Conservation (phyloP, 2,797 vertebrate genomes). For the Chaenodraco wilsoni region DNA sequence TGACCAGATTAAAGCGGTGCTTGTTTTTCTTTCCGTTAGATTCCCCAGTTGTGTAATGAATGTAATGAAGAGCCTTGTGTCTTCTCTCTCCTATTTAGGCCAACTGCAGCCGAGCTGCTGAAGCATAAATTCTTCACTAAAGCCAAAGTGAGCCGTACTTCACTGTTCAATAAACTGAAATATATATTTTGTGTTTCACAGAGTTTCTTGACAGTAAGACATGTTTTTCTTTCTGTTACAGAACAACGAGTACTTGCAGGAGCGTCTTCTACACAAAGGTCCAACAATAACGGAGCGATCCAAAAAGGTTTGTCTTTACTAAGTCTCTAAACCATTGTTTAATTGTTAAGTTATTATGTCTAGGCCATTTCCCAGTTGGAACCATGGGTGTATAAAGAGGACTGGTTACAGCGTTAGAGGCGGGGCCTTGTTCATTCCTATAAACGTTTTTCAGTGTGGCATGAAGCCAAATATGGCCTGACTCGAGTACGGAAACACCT, state of each 20-base stretch:
- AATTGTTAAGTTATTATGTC: no score
- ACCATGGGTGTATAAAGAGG: no score
- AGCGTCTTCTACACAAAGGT: conserved; percentile 91
- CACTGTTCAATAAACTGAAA: background rate
- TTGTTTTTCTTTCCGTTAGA: conserved; percentile 20
- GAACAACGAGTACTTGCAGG: conserved; percentile 94
- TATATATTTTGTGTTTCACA: background rate
- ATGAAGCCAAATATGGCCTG: no score
- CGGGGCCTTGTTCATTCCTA: no score
- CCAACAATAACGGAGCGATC: conserved; percentile 93
- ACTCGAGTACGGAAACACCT: no score
- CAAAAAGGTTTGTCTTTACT: conserved; percentile 87
- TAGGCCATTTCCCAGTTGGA: no score
- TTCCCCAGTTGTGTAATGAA: conserved; percentile 8
- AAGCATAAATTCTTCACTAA: conserved; percentile 98
- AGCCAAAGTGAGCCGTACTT: conserved; percentile 87
- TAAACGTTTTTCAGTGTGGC: no score
- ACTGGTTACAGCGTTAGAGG: no score
- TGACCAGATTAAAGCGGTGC: background rate
- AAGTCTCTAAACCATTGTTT: background rate
- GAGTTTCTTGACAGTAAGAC: conserved; percentile 11
- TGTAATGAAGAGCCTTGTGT: conserved; percentile 23
- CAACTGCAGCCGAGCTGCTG: conserved; percentile 94
- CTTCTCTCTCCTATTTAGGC: conserved; percentile 82
- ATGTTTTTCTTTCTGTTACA: conserved; percentile 64